These are phyloP conservation scores for Tricholauxania praeusta DNA, from an alignment of 2,888 invertebrate species.

Conservation along the genomic window DNA sequence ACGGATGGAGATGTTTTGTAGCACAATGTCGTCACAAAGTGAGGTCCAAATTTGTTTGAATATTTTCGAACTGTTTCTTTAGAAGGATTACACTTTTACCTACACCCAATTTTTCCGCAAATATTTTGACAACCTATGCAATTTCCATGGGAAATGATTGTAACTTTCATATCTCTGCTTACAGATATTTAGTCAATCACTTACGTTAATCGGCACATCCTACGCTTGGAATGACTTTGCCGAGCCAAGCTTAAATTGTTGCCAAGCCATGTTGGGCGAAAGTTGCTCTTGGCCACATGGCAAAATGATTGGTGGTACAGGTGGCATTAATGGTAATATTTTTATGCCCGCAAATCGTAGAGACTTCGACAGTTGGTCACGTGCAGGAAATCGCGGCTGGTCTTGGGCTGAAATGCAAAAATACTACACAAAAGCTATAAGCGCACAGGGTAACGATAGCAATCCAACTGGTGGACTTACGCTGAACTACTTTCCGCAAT, in stretches of 20 bases:
- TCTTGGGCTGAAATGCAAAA: slow-evolving; percentile 70
- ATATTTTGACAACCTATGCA: slow-evolving; percentile 38
- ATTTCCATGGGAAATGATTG: neutral
- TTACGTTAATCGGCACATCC: slow-evolving; percentile 50
- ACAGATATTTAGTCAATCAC: slow-evolving; percentile 55
- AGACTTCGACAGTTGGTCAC: slow-evolving; percentile 73
- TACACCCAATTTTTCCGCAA: no score
- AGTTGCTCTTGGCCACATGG: slow-evolving; percentile 73
- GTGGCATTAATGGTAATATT: slow-evolving; percentile 74
- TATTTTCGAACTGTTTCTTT: no score
- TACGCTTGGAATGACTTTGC: slow-evolving; percentile 60
- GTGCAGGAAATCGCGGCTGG: slow-evolving; percentile 71
- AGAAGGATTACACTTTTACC: no score
- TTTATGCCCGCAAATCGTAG: slow-evolving; percentile 71
- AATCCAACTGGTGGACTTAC: slow-evolving; percentile 69
- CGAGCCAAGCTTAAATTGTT: slow-evolving; percentile 53
- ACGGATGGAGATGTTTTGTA: no score
- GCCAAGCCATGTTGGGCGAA: slow-evolving; percentile 53
- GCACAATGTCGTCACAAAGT: no score
- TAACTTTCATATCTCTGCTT: neutral
- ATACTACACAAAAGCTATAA: slow-evolving; percentile 70
- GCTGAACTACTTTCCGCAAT: slow-evolving; percentile 59
- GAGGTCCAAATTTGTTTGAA: no score
- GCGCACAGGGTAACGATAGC: slow-evolving; percentile 63
- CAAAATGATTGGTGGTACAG: slow-evolving; percentile 74